Conservation (phyloP, 2,888 invertebrate species). For the Drosophila dives region DNA sequence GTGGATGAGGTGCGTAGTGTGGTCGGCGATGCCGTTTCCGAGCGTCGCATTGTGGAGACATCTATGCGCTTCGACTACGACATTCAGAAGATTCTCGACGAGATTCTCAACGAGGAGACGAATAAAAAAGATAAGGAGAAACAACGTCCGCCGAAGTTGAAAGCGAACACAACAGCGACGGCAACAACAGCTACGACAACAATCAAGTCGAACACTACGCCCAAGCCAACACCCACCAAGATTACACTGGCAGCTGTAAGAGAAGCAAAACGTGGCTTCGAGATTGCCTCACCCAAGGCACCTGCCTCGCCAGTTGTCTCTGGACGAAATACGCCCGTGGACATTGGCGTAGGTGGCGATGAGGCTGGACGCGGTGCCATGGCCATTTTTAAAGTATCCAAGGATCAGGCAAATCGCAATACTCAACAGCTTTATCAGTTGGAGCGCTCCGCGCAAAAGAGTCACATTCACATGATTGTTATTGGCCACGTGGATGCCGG, state of each 20-base stretch:
- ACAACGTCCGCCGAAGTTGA: constrained; percentile 35
- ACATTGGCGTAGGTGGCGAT: constrained; percentile 59
- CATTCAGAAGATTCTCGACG: constrained; percentile 90
- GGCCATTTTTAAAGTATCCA: constrained; percentile 77
- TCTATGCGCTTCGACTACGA: constrained; percentile 91
- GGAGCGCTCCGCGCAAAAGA: constrained; percentile 92
- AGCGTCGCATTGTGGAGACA: constrained; percentile 89
- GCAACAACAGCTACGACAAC: constrained; percentile 6
- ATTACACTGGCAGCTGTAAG: constrained; percentile 69
- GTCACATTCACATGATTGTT: constrained; percentile 95
- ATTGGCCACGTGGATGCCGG: constrained; percentile 95
- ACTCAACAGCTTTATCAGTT: constrained; percentile 87
- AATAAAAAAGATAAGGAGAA: constrained; percentile 52
- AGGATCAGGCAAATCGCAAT: constrained; percentile 85
- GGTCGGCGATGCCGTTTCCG: constrained; percentile 91
- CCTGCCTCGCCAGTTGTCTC: constrained; percentile 89
- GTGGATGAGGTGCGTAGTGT: constrained; percentile 92
- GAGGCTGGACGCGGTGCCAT: constrained; percentile 55
- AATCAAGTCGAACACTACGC: constrained; percentile 18
- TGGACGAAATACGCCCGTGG: constrained; percentile 86
- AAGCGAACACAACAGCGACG: constrained; percentile 10
- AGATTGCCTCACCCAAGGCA: constrained; percentile 87
- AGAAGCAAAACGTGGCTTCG: constrained; percentile 81
- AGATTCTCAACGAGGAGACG: constrained; percentile 87
- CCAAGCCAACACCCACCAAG: constrained; percentile 46